Conservation (phyloP, 2,888 invertebrate genomes). For the Apodemia duryi region DNA sequence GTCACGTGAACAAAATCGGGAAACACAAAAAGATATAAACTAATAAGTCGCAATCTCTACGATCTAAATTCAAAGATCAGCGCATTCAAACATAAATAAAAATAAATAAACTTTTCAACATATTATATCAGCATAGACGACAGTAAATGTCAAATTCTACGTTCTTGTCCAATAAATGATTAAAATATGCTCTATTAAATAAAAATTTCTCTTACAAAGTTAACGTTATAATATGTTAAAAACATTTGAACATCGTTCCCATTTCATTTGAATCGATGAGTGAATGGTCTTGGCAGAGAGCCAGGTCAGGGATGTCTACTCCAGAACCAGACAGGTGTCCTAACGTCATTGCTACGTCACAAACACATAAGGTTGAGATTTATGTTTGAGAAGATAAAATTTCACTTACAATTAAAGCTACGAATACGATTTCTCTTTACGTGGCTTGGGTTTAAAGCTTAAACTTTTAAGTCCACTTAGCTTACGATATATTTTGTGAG, state of each 20-base stretch:
- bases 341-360: conserved; percentile 66
- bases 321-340: conserved; percentile 68
- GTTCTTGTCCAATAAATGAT: conserved; percentile 9
- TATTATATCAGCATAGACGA: neutral
- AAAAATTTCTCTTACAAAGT: neutral
- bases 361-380: conserved; percentile 14
- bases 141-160: conserved; percentile 19
- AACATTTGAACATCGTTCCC: conserved; percentile 48
- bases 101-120: neutral
- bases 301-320: conserved; percentile 71
- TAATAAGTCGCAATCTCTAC: neutral
- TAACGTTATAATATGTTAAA: conserved; percentile 18
- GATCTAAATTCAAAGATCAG: neutral
- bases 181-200: neutral
- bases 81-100: neutral
- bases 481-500: too few relatives aligned
- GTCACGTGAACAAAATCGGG: too few relatives aligned
- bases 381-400: neutral
- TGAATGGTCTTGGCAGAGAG: conserved; percentile 68
- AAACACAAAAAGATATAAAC: conserved; percentile 18
- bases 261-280: conserved; percentile 63
- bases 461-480: neutral
- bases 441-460: neutral
- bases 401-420: neutral
- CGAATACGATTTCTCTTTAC: neutral